Evolutionary conservation across 2,113 vertebrate species (phyloP).

Genomic region (Chiloscyllium plagiosum): DNA sequence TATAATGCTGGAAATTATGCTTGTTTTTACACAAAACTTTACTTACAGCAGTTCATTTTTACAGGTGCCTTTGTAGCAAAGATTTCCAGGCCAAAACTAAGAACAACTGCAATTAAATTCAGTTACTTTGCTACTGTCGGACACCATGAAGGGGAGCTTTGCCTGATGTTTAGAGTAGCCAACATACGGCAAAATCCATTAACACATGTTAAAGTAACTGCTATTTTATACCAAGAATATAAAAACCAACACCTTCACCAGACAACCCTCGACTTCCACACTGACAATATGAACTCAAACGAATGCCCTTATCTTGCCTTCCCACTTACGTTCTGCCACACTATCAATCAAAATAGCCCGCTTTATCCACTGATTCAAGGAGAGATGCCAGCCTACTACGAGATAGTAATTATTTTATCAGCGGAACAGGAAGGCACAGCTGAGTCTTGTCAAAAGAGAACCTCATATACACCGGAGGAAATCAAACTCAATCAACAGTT

Average conservation of each 20-base stretch:
- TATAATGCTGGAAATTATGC: not conserved
- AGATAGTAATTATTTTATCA: conserved; percentile 84
- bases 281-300: conserved; percentile 65
- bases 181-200: conserved; percentile 79
- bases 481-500: conserved; percentile 78
- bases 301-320: conserved; percentile 88
- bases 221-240: conserved; percentile 80
- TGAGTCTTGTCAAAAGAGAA: conserved; percentile 85
- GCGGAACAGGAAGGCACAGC: conserved; percentile 88
- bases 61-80: conserved; percentile 96
- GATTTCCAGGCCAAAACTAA: conserved; percentile 89
- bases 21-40: conserved; percentile 63
- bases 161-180: conserved; percentile 81
- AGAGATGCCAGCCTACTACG: conserved; percentile 67
- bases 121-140: conserved; percentile 76
- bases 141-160: conserved; percentile 67
- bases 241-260: conserved; percentile 77
- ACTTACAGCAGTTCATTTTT: conserved; percentile 76
- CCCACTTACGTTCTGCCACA: conserved; percentile 82
- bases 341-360: conserved; percentile 72
- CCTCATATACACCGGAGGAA: conserved; percentile 85
- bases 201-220: conserved; percentile 74
- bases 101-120: conserved; percentile 82
- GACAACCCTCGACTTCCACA: conserved; percentile 78
- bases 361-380: conserved; percentile 69